Evolutionary conservation across 2,797 vertebrate genomes (phyloP), one percentile per base, ranked within the genome.

Genomic region (Coccyzus lansbergi): DNA sequence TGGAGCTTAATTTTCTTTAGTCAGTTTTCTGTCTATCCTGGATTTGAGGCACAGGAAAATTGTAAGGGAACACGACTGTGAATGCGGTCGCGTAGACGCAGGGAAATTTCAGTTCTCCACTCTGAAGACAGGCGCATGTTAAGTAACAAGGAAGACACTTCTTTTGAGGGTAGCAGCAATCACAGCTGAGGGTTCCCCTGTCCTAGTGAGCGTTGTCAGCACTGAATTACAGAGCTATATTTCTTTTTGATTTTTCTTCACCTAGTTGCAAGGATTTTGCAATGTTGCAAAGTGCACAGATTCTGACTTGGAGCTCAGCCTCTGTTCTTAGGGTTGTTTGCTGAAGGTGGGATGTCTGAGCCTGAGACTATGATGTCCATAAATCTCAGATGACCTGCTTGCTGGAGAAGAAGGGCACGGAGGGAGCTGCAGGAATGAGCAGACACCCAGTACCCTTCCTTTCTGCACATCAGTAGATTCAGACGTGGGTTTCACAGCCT

Each of bases 1-100:
- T 96, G 94, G 93, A 95, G 92, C 91, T 82, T 96, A 93, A 93
- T 95, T 83, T 94, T 92, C 96, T 96, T 94, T 91, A 95, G 94
- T 93, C 93, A 83, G 67, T 95, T 94, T 95, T 95, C 92, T 77
- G 88, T 93, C 90, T 93, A n/a, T 78, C 80, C 93, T 60, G 93
- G 64, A 67, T 80, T 67, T 0, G 29, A 92, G 52, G 60, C 79
- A 56, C 62, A 71, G 71, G 25, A 7, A n/a, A 36, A 0, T 38
- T 24, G 70, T 2, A 1, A 29, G 46, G 63, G 64, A 93, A 56
- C 56, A 25, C 0, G 38, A 3, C 68, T 44, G 46, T 33, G 31
- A 62, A 17, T 6, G 40, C 68, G 67, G 26, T 38, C 58, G 4
- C 20, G 29, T 20, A 60, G 52, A 63, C 64, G 36, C 1, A 22